A percentile compares a stretch with the other conserved stretches of the same genome.
These are phyloP conservation scores for Drosophila mayaguana DNA, from an alignment of 2,888 invertebrate species.

Conservation along the genomic window DNA sequence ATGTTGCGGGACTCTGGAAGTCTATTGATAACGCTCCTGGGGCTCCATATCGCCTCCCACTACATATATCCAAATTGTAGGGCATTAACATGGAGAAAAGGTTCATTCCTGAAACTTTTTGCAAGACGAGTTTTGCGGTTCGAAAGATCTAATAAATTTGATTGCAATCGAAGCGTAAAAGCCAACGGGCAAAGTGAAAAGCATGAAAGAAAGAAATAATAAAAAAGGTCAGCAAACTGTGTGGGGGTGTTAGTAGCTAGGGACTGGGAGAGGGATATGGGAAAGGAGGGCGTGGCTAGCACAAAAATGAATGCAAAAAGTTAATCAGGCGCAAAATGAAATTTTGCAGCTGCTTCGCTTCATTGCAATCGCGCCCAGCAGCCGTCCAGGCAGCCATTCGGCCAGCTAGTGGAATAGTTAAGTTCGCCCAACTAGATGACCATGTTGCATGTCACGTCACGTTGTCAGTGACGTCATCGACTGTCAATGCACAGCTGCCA, in stretches of 20 bases:
- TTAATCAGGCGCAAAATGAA: slow-evolving; percentile 64
- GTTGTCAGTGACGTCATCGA: slow-evolving; percentile 60
- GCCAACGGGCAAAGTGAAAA: slow-evolving; percentile 32
- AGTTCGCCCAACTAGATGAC: slow-evolving; percentile 9
- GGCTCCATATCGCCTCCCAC: neutral
- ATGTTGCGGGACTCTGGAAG: neutral
- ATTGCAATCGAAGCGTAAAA: slow-evolving; percentile 66
- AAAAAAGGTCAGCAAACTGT: slow-evolving; percentile 52
- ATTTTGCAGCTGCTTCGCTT: slow-evolving; percentile 27
- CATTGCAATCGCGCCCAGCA: slow-evolving; percentile 18
- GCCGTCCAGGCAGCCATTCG: neutral
- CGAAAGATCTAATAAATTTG: slow-evolving; percentile 60
- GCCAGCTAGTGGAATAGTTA: slow-evolving; percentile 4
- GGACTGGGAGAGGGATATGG: neutral
- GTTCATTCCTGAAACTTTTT: slow-evolving; percentile 30
- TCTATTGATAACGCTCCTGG: neutral
- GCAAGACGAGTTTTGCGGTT: slow-evolving; percentile 39
- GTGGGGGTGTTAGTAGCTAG: neutral
- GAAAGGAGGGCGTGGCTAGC: slow-evolving; percentile 9
- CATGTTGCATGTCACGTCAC: slow-evolving; percentile 35
- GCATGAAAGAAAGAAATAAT: slow-evolving; percentile 4
- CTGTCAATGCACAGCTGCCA: slow-evolving; percentile 62
- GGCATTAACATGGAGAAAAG: slow-evolving; percentile 20
- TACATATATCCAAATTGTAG: neutral
- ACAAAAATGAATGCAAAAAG: slow-evolving; percentile 61